Conservation (phyloP, 1,140 invertebrate species). For the Plutomurus gul region DNA sequence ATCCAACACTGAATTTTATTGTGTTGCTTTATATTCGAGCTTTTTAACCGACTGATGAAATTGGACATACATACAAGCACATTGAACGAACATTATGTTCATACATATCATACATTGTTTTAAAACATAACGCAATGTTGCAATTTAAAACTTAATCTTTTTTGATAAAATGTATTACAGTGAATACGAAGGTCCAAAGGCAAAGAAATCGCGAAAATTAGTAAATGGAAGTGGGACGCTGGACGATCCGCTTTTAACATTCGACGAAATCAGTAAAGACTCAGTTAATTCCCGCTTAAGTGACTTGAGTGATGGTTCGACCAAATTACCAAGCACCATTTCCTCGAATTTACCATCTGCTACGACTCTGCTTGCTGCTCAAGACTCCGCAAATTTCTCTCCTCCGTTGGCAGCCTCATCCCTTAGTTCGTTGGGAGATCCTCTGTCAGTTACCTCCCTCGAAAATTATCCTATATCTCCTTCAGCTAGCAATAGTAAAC, state of each 20-base stretch:
- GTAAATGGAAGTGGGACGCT: slow-evolving; percentile 23
- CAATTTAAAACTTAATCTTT: background rate
- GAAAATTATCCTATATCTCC: background rate
- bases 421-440: background rate
- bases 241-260: slow-evolving; percentile 39
- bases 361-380: background rate
- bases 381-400: slow-evolving; percentile 16
- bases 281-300: slow-evolving; percentile 34
- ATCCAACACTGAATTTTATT: slow-evolving; percentile 28
- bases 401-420: slow-evolving; percentile 11
- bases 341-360: background rate
- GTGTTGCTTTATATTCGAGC: slow-evolving; percentile 6
- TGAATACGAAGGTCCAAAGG: slow-evolving; percentile 21
- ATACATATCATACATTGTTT: background rate
- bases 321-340: slow-evolving; percentile 21
- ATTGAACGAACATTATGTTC: no score
- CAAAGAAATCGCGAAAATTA: slow-evolving; percentile 33
- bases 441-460: background rate
- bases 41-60: slow-evolving; percentile 33
- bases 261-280: slow-evolving; percentile 41
- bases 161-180: background rate
- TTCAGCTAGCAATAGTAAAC: slow-evolving; percentile 17
- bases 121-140: background rate
- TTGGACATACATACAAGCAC: no score
- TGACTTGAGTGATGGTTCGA: slow-evolving; percentile 39